A percentile compares a stretch with the other conserved stretches of the same genome.
These are phyloP conservation scores for Cinclus cinclus DNA, from an alignment of 2,113 vertebrate species.

Conservation along the genomic window DNA sequence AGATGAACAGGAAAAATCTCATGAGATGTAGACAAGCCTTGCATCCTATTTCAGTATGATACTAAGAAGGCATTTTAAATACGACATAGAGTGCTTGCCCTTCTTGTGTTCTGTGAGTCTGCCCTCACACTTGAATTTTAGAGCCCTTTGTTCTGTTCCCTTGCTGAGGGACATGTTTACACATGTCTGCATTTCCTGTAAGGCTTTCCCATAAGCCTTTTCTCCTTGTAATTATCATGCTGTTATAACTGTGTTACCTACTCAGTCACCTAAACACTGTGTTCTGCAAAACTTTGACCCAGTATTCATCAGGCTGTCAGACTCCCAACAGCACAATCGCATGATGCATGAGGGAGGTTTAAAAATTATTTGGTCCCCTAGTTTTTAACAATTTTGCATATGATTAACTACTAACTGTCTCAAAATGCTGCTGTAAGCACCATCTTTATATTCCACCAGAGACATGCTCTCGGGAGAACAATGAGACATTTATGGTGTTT, in stretches of 20 bases:
- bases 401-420: slow-evolving; percentile 53
- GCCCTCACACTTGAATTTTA: background rate
- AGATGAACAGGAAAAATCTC: background rate
- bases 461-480: background rate
- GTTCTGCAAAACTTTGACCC: background rate
- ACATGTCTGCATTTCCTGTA: background rate
- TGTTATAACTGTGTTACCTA: background rate
- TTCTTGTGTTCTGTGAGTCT: background rate
- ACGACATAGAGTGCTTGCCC: background rate
- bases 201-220: background rate
- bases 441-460: slow-evolving; percentile 41
- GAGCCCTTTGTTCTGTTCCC: background rate
- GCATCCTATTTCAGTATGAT: background rate
- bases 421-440: slow-evolving; percentile 48
- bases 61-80: background rate
- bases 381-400: slow-evolving; percentile 56
- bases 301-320: background rate
- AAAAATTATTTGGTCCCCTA: slow-evolving; percentile 52
- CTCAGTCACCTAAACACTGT: background rate
- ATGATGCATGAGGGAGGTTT: slow-evolving; percentile 31
- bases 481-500: slow-evolving; percentile 26
- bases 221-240: background rate
- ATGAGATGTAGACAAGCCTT: background rate
- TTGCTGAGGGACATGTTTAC: background rate
- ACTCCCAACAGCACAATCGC: slow-evolving; percentile 1